Evolutionary conservation across 2,797 vertebrate genomes (phyloP).

Genomic region (Lophius americanus): DNA sequence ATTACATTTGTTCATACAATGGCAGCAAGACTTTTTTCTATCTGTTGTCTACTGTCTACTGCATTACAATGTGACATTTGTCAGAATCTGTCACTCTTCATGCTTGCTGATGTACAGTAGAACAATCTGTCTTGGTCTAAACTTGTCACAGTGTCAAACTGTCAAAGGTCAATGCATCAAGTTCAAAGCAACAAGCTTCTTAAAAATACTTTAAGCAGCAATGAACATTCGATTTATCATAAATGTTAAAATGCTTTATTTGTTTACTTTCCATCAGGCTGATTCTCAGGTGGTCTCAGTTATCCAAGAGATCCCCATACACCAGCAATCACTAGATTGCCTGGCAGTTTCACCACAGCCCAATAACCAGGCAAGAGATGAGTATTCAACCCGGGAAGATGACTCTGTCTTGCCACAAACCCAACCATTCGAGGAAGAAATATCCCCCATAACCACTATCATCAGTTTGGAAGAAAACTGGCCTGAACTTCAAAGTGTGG

Average conservation of each 20-base stretch:
- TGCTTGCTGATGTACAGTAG: conserved; percentile 48
- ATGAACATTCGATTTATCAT: background rate
- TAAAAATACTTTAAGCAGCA: conserved; percentile 19
- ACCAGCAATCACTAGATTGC: conserved; percentile 27
- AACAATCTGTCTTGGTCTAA: conserved; percentile 44
- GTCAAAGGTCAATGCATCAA: conserved; percentile 48
- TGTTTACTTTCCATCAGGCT: conserved; percentile 66
- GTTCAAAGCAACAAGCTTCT: conserved; percentile 24
- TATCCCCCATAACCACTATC: conserved; percentile 26
- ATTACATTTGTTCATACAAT: background rate
- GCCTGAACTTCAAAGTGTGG: conserved; percentile 33
- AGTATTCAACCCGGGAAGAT: conserved; percentile 28
- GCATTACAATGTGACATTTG: background rate
- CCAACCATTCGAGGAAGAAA: conserved; percentile 30
- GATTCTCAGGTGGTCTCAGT: conserved; percentile 35
- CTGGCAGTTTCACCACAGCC: conserved; percentile 29
- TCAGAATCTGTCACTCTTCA: conserved; percentile 16
- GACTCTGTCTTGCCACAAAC: conserved; percentile 21
- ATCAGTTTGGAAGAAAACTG: conserved; percentile 33
- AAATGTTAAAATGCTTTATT: conserved; percentile 33
- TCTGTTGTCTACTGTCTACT: background rate
- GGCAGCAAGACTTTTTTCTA: background rate
- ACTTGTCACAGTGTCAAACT: conserved; percentile 26
- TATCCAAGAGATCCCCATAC: conserved; percentile 26
- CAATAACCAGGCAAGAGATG: conserved; percentile 23